Base-by-base conservation (phyloP, 2,797 vertebrate species). In the Neostethus bicornis region DNA sequence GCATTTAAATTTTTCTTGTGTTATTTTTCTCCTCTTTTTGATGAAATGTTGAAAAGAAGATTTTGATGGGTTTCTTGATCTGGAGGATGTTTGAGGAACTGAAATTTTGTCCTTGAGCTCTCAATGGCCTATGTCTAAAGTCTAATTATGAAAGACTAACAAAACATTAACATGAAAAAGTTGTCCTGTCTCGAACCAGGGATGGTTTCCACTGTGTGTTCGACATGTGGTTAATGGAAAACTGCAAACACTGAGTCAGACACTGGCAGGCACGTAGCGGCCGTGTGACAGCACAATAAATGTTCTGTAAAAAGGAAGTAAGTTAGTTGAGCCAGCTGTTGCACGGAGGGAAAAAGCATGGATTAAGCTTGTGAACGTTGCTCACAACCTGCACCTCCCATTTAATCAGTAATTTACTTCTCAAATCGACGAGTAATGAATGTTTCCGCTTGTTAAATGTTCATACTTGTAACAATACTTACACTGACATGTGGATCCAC, bases 261-360 rank as follows among this genome's bases (percentile, higher is more conserved):
- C 29, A 14, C 34, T 5, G 2, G 9, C 37, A 37, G 50, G 19
- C 42, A 63, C 13, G 1, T 19, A 57, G 39, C 14, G 13, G 43
- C 57, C 35, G 50, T 53, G 51, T 53, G 51, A 63, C 25, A 54
- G 32, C n/a, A 45, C 41, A 43, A 69, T 61, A 52, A 64, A 68
- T 44, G 56, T 48, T 43, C 44, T 41, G 39, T 24, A 16, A 56
- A 35, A 61, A 24, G 28, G 56, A 42, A 77, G 71, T 6, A 61
- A 24, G 28, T 56, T 42, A 77, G 71, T 6, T 37, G 54, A 74
- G 23, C 58, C 67, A 56, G 75, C 67, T 79, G 79, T 59, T 42
- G 43, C 35, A 26, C 1, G 43, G 46, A 68, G 34, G 39, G 24
- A 50, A 21, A 26, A 21, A 7, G 2, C 5, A 28, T 63, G 29